Percentiles rank a stretch among this genome's conserved stretches.
Conservation (phyloP, 2,888 invertebrate genomes). For the Germaria angustata region DNA sequence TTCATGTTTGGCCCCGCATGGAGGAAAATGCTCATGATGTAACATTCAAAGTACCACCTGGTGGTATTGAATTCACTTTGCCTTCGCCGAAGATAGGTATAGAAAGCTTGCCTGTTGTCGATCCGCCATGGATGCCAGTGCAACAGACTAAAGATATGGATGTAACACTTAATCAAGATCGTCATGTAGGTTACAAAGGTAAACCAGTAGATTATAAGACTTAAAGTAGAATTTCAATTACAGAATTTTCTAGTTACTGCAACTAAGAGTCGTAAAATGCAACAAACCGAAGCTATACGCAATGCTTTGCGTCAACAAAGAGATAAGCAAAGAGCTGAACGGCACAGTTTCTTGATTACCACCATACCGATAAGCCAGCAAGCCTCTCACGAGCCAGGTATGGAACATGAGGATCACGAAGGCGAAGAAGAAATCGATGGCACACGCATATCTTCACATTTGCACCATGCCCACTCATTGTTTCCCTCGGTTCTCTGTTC, state of each 20-base stretch:
- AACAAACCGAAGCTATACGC: conserved; percentile 98
- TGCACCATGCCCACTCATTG: conserved; percentile 95
- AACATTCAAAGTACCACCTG: conserved; percentile 98
- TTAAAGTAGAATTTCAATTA: conserved; percentile 66
- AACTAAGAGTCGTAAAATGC: conserved; percentile 98
- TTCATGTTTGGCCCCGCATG: conserved; percentile 99
- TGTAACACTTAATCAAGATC: conserved; percentile 98
- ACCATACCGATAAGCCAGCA: conserved; percentile 96
- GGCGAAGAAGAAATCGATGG: conserved; percentile 91
- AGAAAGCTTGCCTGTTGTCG: conserved; percentile 95
- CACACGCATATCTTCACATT: conserved; percentile 88
- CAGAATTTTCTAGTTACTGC: conserved; percentile 97
- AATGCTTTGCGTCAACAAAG: conserved; percentile 97
- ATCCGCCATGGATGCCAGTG: conserved; percentile 99
- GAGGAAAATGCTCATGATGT: conserved; percentile 95
- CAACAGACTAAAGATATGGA: conserved; percentile 99
- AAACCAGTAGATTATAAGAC: conserved; percentile 49
- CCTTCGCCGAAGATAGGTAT: conserved; percentile 99
- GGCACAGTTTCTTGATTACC: conserved; percentile 96
- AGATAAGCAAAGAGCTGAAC: conserved; percentile 95
- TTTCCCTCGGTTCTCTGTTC: conserved; percentile 98
- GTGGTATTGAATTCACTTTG: conserved; percentile 98
- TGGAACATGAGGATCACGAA: conserved; percentile 90
- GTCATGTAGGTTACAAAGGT: conserved; percentile 86
- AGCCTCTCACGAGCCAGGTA: conserved; percentile 97